These are phyloP conservation scores for Drosophila peninsularis DNA, from an alignment of 2,888 invertebrate species.

Conservation along the genomic window DNA sequence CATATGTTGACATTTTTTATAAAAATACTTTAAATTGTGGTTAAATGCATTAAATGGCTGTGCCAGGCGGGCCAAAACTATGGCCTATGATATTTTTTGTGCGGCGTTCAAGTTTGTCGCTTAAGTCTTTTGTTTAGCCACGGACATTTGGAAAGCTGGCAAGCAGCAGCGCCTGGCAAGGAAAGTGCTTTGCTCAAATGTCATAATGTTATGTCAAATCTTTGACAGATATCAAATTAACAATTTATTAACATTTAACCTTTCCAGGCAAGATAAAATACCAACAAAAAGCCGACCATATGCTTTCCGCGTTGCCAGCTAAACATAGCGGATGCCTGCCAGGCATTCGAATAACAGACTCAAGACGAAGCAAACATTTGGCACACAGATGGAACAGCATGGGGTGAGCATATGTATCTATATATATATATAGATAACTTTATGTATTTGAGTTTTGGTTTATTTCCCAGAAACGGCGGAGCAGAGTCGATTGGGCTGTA, in stretches of 20 bases:
- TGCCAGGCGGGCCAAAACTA: slow-evolving; percentile 28
- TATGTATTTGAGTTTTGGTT: not conserved
- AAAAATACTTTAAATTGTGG: slow-evolving; percentile 72
- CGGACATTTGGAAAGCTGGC: slow-evolving; percentile 41
- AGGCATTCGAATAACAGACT: slow-evolving; percentile 45
- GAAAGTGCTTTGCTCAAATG: slow-evolving; percentile 63
- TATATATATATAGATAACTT: not conserved
- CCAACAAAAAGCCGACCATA: slow-evolving; percentile 22
- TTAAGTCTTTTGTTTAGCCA: slow-evolving; percentile 52
- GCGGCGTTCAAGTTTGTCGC: slow-evolving; percentile 50
- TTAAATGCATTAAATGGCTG: slow-evolving; percentile 66
- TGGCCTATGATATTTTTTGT: slow-evolving; percentile 59
- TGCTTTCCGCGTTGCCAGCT: slow-evolving; percentile 30
- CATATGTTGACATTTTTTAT: slow-evolving; percentile 74
- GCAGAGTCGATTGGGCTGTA: slow-evolving; percentile 34
- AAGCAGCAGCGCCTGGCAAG: slow-evolving; percentile 36
- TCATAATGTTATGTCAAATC: slow-evolving; percentile 57
- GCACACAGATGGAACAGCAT: slow-evolving; percentile 21
- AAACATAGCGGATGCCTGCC: slow-evolving; percentile 37
- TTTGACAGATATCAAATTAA: slow-evolving; percentile 64
- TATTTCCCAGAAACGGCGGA: slow-evolving; percentile 3
- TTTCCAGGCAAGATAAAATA: slow-evolving; percentile 26
- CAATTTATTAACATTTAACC: slow-evolving; percentile 71
- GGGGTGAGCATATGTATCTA: not conserved
- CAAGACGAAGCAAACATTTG: slow-evolving; percentile 41